phyloP scores from a whole-genome alignment of 2,113 vertebrate species.

The Smithornis capensis region DNA sequence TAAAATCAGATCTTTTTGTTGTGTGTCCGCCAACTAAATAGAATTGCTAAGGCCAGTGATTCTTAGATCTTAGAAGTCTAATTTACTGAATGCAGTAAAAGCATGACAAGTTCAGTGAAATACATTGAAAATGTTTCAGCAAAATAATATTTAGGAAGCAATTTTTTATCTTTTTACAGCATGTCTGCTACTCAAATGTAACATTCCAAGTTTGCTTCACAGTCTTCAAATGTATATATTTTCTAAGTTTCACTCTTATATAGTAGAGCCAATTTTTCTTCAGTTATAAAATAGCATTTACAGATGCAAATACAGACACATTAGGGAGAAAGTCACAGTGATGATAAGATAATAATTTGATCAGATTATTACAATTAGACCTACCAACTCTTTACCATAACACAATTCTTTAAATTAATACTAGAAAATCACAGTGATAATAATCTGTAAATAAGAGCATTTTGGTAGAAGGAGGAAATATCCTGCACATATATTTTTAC shows the following conservation, averaged over 20 bases:
- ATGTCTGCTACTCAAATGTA: background rate
- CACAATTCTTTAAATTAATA: background rate
- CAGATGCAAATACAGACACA: background rate
- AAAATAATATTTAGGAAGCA: background rate
- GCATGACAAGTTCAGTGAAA: background rate
- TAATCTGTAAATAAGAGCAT: background rate
- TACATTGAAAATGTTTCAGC: background rate
- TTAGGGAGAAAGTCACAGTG: background rate
- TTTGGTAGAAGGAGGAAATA: background rate
- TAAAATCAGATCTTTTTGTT: constrained; percentile 36
- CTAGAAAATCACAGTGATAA: background rate
- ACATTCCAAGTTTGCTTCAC: background rate
- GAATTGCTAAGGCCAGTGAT: background rate
- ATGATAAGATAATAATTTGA: background rate
- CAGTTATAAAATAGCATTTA: background rate
- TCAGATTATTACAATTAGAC: background rate
- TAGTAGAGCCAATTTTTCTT: background rate
- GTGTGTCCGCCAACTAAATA: background rate
- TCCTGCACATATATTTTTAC: background rate
- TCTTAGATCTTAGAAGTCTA: background rate
- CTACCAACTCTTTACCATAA: background rate
- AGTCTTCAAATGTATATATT: background rate
- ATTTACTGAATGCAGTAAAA: background rate
- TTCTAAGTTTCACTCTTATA: background rate
- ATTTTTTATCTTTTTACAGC: background rate